Base-by-base conservation (phyloP, 2,113 vertebrate species). In the Albula glossodonta region DNA sequence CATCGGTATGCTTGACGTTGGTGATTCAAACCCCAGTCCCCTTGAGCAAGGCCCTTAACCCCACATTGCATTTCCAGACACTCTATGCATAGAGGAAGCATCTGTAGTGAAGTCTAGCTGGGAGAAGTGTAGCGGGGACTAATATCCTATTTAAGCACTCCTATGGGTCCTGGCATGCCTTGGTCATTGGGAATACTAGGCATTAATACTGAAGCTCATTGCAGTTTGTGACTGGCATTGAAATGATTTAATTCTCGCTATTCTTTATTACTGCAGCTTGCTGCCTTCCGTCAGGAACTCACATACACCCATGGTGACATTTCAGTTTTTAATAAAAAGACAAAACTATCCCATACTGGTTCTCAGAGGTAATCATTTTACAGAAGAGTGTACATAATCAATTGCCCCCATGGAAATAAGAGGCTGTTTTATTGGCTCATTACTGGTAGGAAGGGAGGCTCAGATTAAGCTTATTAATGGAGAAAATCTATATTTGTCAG, bases 401-500 rank as follows among this genome's bases (percentile, higher is more conserved):
- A 93, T 94, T 92, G 92, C 41, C 87, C 56, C 82, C 13, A 48
- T 82, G 87, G 88, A 77, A 88, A 86, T 85, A 78, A 56, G 78
- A 86, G 31, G 89, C 87, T 86, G 82, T 92, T 92, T 86, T 90
- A 93, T 90, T 48, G 77, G 88, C 88, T 89, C 89, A 90, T 90
- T 93, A 94, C 89, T 91, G 85, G 86, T 88, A 88, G 84, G 84
- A 87, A 81, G 86, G 60, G 53, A 87, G 56, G 77, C 82, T 87
- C 86, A 89, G 89, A 92, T 94, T 91, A 93, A 85, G 89, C 92
- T 89, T 92, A 94, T 93, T 93, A 92, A 85, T 89, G 74, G 49
- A 81, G 74, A 89, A 10, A 89, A 90, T 91, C 88, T 86, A 90
- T 92, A 90, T 93, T 91, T 92, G 83, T 89, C 87, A 86, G 82